Base-by-base conservation (phyloP, 53 echinoderm and acorn worm genomes). In the Echinarachnius parma region DNA sequence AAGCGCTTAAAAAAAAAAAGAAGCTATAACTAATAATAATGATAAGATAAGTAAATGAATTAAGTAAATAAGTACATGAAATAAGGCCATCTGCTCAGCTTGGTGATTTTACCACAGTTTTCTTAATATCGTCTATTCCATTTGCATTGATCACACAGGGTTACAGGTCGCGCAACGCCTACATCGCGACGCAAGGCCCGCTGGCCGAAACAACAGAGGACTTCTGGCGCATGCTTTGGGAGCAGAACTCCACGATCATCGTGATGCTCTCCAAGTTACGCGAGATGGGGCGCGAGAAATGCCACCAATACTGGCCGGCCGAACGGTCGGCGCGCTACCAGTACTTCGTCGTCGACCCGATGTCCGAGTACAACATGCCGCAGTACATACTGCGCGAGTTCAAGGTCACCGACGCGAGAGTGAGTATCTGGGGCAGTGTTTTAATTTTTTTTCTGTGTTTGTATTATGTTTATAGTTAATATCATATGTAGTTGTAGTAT, bases 331-430 rank as follows among this genome's bases (percentile, higher is more conserved):
- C 95, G 14, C 84, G 95, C 26, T 94, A 94, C 39, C 95, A 94
- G 71, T 94, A 94, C 84, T 94, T 94, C 69, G 95, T 94, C 13
- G 95, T 94, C 19, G 95, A 94, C 46, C 95, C 95, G 8, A 94
- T 94, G 95, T 94, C 95, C 20, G 95, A 94, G 59, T 94, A 94
- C 81, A 94, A 94, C 81, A 93, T 90, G 95, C 95, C 95, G 10
- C 94, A 94, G 78, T 94, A 94, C 61, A 87, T 94, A 56, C 64
- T 94, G 35, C 55, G 94, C 42, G 94, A 94, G 67, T 94, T 94
- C 78, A 94, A 94, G 78, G 94, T 94, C 31, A 94, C 94, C 14
- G 94, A 94, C 78, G 94, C 94, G 64, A 90, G 93, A 68, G 93
- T 94, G 53, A 81, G 80, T 64, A 11, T 16, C 33, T 14, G 26